Evolutionary conservation across 2,113 vertebrate genomes (phyloP).

Genomic region (Eupsittula cactorum): DNA sequence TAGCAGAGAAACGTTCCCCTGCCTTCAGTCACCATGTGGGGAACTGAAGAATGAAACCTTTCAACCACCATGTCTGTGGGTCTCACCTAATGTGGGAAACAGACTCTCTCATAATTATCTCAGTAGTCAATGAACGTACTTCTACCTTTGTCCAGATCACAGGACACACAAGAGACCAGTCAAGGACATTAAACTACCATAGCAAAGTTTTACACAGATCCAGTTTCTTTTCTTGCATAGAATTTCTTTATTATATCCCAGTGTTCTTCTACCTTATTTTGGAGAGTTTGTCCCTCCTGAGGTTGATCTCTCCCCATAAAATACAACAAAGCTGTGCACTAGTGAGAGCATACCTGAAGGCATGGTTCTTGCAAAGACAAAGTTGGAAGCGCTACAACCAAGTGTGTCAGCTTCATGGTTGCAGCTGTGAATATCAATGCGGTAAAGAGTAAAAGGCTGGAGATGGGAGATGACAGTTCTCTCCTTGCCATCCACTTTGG

Average conservation of each 20-base stretch:
- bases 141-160: background rate
- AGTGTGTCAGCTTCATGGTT: constrained; percentile 88
- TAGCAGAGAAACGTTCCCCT: background rate
- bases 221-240: background rate
- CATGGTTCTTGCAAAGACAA: constrained; percentile 94
- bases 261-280: background rate
- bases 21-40: background rate
- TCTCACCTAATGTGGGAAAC: background rate
- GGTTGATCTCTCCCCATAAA: background rate
- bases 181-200: background rate
- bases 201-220: background rate
- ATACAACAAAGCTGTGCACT: background rate
- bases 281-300: background rate
- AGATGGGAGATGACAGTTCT: constrained; percentile 87
- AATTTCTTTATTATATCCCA: background rate
- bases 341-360: constrained; percentile 82
- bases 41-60: background rate
- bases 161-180: background rate
- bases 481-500: constrained; percentile 84
- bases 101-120: background rate
- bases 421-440: constrained; percentile 96
- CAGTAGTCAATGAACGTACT: background rate
- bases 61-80: background rate
- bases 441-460: constrained; percentile 92
- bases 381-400: constrained; percentile 92